These are phyloP conservation scores for Orientallactaga sibirica DNA, from an alignment of 2,797 vertebrate species.

Conservation along the genomic window DNA sequence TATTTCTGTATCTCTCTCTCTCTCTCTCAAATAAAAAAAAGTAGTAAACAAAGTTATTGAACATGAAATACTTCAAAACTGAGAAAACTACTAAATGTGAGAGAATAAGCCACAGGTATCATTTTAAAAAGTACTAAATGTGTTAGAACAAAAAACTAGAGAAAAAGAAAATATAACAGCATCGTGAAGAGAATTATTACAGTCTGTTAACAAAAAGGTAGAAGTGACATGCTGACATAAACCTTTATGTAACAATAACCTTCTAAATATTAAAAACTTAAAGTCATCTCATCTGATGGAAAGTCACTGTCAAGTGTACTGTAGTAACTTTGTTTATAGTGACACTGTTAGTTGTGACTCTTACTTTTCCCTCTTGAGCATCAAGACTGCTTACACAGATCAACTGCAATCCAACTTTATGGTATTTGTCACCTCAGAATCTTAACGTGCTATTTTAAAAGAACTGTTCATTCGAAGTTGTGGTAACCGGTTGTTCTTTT, in stretches of 20 bases:
- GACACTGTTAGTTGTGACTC: background rate
- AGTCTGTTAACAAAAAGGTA: background rate
- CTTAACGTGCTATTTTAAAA: constrained; percentile 41
- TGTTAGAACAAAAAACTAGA: background rate
- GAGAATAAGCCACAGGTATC: background rate
- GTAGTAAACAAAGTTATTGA: background rate
- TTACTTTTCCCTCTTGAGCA: constrained; percentile 33
- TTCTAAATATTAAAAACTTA: background rate
- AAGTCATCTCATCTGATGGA: background rate
- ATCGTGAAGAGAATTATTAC: background rate
- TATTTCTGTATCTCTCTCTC: too few species aligned
- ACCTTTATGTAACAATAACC: background rate
- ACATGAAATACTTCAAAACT: constrained; percentile 15
- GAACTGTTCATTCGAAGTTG: constrained; percentile 15
- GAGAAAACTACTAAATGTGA: background rate
- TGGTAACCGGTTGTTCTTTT: background rate
- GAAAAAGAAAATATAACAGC: background rate
- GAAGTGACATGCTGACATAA: background rate
- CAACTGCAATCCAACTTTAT: background rate
- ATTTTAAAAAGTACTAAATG: constrained; percentile 13
- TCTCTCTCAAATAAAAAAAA: too few species aligned
- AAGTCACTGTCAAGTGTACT: background rate
- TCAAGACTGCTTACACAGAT: background rate
- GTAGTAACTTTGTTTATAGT: background rate
- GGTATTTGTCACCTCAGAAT: background rate